These are phyloP conservation scores for Premnoplex brunnescens DNA, from an alignment of 2,797 vertebrate genomes.

Conservation along the genomic window DNA sequence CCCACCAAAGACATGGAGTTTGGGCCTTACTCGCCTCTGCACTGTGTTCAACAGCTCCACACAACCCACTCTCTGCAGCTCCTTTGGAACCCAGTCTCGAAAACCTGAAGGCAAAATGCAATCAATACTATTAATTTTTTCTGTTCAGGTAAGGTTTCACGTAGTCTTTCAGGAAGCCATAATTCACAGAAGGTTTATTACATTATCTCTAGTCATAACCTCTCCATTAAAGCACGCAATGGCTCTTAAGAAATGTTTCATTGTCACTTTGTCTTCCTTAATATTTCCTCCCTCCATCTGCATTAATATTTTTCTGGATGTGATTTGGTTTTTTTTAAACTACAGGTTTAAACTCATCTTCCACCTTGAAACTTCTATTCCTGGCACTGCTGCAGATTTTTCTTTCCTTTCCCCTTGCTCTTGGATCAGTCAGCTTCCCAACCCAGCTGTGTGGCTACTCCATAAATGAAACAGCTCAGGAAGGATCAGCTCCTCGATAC, in stretches of 20 bases:
- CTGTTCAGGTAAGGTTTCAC: conserved; percentile 73
- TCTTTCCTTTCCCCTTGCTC: background rate
- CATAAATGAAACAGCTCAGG: background rate
- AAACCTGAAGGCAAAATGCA: conserved; percentile 83
- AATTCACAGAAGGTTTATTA: conserved; percentile 76
- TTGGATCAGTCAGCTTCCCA: conserved; percentile 7
- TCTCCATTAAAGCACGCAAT: conserved; percentile 75
- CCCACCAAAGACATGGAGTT: conserved; percentile 93
- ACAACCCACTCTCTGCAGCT: conserved; percentile 94
- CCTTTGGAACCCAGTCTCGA: conserved; percentile 97
- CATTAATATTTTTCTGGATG: conserved; percentile 72
- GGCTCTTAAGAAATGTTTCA: conserved; percentile 79
- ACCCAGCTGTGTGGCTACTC: background rate
- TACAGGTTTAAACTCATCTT: conserved; percentile 60
- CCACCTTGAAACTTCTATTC: conserved; percentile 64
- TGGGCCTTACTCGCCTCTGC: conserved; percentile 93
- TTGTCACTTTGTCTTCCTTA: conserved; percentile 73
- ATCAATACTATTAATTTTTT: conserved; percentile 68
- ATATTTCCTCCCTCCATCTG: conserved; percentile 57
- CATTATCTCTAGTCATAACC: conserved; percentile 75
- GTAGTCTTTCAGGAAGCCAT: conserved; percentile 76
- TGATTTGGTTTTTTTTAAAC: conserved; percentile 74
- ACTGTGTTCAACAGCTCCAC: conserved; percentile 97
- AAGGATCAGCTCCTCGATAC: background rate
- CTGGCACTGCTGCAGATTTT: conserved; percentile 40